A percentile compares a stretch with the other conserved stretches of the same genome.
These are phyloP conservation scores for Pseudotriccus pelzelni DNA, from an alignment of 2,797 vertebrate genomes.

Conservation along the genomic window DNA sequence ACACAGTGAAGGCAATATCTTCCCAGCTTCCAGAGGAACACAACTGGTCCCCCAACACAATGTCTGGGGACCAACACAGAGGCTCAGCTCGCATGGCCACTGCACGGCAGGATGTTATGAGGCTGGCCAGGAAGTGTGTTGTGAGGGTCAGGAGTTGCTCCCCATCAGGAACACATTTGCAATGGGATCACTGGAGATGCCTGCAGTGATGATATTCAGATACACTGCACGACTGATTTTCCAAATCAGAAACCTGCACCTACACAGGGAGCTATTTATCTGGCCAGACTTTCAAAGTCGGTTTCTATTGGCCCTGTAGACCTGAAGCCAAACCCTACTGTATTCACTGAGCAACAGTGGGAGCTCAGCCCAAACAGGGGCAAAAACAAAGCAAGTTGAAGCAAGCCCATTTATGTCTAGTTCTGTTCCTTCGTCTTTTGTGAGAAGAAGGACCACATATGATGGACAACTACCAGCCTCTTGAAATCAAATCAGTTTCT, in stretches of 20 bases:
- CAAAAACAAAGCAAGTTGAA: constrained; percentile 56
- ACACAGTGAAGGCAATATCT: neutral
- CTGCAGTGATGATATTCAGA: neutral
- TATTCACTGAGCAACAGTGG: neutral
- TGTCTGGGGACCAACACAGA: neutral
- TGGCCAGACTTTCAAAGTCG: neutral
- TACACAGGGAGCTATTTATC: neutral
- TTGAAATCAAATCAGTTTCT: constrained; percentile 20
- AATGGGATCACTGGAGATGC: neutral
- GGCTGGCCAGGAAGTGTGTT: neutral
- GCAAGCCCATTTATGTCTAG: constrained; percentile 27
- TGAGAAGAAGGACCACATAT: neutral
- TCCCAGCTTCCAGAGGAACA: neutral
- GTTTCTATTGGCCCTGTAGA: neutral
- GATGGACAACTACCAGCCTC: neutral
- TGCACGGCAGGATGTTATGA: accelerated
- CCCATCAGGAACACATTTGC: neutral
- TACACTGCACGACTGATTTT: neutral
- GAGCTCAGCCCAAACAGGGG: neutral
- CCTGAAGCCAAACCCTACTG: neutral
- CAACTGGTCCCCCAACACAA: accelerated
- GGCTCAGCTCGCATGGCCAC: neutral
- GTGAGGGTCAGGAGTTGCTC: neutral
- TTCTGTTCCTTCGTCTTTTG: neutral
- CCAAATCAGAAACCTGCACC: neutral